These are phyloP conservation scores for Ascaphus truei DNA, from an alignment of 2,113 vertebrate species.

Conservation along the genomic window DNA sequence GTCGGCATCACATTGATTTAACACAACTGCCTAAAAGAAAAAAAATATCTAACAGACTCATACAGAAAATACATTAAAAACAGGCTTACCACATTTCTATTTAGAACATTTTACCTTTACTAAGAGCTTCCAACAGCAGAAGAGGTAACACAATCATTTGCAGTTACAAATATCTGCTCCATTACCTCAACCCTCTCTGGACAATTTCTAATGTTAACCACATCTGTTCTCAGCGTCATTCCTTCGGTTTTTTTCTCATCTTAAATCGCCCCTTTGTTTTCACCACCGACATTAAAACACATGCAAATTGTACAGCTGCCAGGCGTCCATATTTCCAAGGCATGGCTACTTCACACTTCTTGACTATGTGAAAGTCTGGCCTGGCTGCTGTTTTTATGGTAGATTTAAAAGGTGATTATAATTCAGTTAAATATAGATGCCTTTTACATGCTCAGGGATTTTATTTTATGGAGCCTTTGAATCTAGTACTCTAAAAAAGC, in stretches of 20 bases:
- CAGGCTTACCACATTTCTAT: neutral
- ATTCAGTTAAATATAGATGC: too few species aligned
- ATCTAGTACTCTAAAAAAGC: too few species aligned
- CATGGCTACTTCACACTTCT: neutral
- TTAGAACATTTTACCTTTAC: neutral
- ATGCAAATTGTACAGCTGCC: neutral
- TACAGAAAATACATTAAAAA: conserved; percentile 4
- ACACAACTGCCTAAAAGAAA: too few species aligned
- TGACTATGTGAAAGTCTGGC: neutral
- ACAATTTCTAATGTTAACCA: conserved; percentile 16
- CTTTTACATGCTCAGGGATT: too few species aligned
- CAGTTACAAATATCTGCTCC: neutral
- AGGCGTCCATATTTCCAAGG: conserved; percentile 2
- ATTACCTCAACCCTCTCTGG: conserved; percentile 24
- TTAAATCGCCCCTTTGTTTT: conserved; percentile 27
- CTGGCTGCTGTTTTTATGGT: neutral
- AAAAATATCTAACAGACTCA: too few species aligned
- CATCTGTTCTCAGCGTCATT: conserved; percentile 15
- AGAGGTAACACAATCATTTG: conserved; percentile 11
- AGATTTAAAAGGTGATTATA: neutral
- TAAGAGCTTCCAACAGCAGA: neutral
- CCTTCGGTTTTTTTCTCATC: conserved; percentile 8
- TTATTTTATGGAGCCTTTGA: too few species aligned
- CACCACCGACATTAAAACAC: conserved; percentile 17
- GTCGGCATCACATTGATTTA: too few species aligned